Percentiles rank a stretch among this genome's conserved stretches.
These are phyloP conservation scores for Microctonus hyperodae DNA, from an alignment of 2,888 invertebrate species.

Conservation along the genomic window DNA sequence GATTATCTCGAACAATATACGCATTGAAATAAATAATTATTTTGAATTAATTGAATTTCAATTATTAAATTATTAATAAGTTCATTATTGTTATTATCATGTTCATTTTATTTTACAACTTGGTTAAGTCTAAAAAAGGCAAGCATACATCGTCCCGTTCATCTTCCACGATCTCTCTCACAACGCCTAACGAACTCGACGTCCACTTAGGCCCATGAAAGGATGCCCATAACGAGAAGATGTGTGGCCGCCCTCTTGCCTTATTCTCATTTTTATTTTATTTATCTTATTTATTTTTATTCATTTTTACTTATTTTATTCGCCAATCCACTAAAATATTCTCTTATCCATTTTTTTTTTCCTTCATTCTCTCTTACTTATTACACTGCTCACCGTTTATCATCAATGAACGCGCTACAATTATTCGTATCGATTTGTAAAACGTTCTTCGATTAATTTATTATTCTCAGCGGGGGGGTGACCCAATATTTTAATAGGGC, in stretches of 20 bases:
- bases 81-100: not conserved
- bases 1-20: not conserved
- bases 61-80: not conserved
- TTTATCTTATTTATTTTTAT: conserved; percentile 27
- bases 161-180: conserved; percentile 54
- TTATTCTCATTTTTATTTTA: conserved; percentile 37
- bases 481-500: conserved; percentile 61
- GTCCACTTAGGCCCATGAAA: conserved; percentile 56
- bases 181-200: conserved; percentile 58
- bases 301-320: conserved; percentile 28
- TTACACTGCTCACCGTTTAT: not conserved
- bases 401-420: not conserved
- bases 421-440: not conserved
- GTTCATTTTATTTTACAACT: not conserved
- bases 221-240: conserved; percentile 54
- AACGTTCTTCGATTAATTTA: conserved; percentile 41
- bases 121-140: not conserved
- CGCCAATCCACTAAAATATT: conserved; percentile 4
- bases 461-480: conserved; percentile 44
- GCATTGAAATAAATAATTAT: not conserved
- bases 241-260: conserved; percentile 40
- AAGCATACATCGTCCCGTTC: conserved; percentile 53
- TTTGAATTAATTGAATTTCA: not conserved
- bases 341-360: not conserved
- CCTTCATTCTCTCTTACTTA: not conserved